These are phyloP conservation scores for Lycaena phlaeas DNA, from an alignment of 2,888 invertebrate genomes.

Conservation along the genomic window DNA sequence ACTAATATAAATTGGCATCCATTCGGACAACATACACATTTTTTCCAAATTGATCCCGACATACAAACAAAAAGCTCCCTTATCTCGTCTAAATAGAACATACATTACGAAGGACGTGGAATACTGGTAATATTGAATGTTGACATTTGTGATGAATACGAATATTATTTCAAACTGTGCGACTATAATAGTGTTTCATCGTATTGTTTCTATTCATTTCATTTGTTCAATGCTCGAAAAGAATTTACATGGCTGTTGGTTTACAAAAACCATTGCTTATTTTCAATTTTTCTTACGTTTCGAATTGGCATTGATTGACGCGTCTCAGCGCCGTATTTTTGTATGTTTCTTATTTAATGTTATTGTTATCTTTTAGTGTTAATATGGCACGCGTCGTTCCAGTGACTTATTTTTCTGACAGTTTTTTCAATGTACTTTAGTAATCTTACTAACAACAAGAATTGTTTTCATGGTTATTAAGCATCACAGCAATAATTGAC, in stretches of 20 bases:
- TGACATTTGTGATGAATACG: conserved; percentile 5
- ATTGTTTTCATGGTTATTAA: no score
- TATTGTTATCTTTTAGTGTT: not conserved
- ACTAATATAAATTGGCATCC: conserved; percentile 6
- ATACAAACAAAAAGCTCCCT: not conserved
- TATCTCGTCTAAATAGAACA: not conserved
- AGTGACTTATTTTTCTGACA: no score
- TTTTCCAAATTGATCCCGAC: not conserved
- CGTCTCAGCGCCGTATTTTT: no score
- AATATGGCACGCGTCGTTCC: no score
- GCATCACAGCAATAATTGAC: no score
- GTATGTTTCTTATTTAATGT: not conserved
- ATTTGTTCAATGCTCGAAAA: not conserved
- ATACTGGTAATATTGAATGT: not conserved
- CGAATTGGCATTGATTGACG: no score
- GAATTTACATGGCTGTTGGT: not conserved
- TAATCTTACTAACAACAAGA: no score
- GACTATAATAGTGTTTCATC: conserved; percentile 1
- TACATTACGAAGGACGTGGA: not conserved
- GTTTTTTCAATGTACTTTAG: no score
- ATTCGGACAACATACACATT: not conserved
- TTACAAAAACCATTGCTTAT: not conserved
- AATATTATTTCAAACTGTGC: not conserved
- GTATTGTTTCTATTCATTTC: not conserved
- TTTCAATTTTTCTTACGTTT: not conserved